Evolutionary conservation across 2,797 vertebrate genomes (phyloP).

Genomic region (Sebastes paucispinis): DNA sequence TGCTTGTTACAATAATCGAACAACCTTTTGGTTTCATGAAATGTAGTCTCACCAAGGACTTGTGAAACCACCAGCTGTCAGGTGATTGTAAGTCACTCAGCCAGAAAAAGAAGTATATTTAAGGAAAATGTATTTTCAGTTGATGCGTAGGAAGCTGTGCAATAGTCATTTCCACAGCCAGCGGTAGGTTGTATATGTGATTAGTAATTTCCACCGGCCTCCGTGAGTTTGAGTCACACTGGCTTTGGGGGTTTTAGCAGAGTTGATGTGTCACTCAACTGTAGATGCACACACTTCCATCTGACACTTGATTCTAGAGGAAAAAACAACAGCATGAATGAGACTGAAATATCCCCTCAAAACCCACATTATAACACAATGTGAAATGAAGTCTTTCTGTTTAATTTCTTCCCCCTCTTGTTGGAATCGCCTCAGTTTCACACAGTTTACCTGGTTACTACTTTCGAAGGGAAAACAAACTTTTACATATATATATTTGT

Average conservation of each 20-base stretch:
- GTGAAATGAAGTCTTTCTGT: neutral
- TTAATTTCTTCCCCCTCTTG: neutral
- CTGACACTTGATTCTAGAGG: neutral
- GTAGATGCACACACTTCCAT: neutral
- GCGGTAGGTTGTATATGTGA: neutral
- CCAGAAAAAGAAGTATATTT: neutral
- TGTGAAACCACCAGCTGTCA: neutral
- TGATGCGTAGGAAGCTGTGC: conserved; percentile 16
- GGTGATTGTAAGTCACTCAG: conserved; percentile 12
- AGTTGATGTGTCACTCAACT: neutral
- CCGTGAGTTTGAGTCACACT: conserved; percentile 44
- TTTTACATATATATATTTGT: neutral
- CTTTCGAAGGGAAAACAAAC: neutral
- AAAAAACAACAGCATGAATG: neutral
- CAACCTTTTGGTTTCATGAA: neutral
- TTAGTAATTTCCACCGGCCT: conserved; percentile 42
- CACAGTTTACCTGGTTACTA: neutral
- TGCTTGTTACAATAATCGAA: neutral
- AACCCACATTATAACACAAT: neutral
- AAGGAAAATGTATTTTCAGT: neutral
- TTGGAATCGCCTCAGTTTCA: neutral
- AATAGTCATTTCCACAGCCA: conserved; percentile 26
- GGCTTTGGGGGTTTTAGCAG: neutral
- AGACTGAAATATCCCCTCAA: neutral
- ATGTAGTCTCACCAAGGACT: neutral